A percentile compares a stretch with the other conserved stretches of the same genome.
Conservation (phyloP, 2,797 vertebrate species). For the Botia kubotai region DNA sequence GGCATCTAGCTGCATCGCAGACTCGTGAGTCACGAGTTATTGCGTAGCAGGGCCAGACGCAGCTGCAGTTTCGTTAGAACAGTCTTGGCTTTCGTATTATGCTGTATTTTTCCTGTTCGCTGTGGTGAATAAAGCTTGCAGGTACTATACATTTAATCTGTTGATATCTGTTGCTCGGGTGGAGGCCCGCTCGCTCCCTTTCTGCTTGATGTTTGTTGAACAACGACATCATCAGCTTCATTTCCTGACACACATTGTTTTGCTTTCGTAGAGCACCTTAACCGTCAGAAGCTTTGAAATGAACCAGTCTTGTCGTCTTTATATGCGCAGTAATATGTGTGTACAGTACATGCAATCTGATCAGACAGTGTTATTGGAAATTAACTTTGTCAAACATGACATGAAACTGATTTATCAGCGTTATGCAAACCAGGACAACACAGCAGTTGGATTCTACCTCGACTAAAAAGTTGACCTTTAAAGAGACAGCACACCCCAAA, state of each 20-base stretch:
- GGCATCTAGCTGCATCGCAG: constrained; percentile 11
- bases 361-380: constrained; percentile 56
- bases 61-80: constrained; percentile 3
- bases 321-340: constrained; percentile 16
- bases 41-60: constrained; percentile 16
- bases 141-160: constrained; percentile 16
- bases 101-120: constrained; percentile 14
- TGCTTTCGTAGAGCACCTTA: constrained; percentile 2
- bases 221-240: neutral
- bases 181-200: constrained; percentile 40
- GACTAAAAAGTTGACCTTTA: constrained; percentile 20
- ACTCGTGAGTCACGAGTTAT: constrained; percentile 10
- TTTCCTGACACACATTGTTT: neutral
- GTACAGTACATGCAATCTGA: constrained; percentile 20
- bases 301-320: constrained; percentile 19
- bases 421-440: neutral
- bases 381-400: constrained; percentile 4
- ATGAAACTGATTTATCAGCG: constrained; percentile 19
- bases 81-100: constrained; percentile 29
- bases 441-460: constrained; percentile 47
- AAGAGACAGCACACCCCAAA: neutral
- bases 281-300: neutral
- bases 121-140: constrained; percentile 20
- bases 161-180: constrained; percentile 36
- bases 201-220: constrained; percentile 31